These are phyloP conservation scores for Ellobius talpinus DNA, from an alignment of 2,113 vertebrate species.

Conservation along the genomic window DNA sequence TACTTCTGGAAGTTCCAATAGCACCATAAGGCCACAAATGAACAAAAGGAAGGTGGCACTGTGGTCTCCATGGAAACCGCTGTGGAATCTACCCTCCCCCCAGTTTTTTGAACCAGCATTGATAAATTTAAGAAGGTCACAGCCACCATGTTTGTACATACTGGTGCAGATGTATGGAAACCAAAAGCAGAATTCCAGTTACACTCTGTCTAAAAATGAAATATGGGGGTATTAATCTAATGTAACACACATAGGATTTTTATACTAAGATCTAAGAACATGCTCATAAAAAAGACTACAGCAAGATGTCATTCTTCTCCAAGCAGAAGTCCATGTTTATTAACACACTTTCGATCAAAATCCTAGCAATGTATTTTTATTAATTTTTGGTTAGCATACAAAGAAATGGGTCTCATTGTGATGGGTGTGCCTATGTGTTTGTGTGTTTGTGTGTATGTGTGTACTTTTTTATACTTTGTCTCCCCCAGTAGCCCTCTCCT, in stretches of 20 bases:
- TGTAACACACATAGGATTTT: neutral
- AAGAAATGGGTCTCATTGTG: neutral
- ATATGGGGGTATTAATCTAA: neutral
- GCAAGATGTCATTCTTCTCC: neutral
- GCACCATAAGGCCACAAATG: neutral
- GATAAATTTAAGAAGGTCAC: neutral
- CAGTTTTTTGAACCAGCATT: neutral
- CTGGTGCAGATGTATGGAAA: neutral
- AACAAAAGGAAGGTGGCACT: neutral
- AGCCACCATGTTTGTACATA: neutral
- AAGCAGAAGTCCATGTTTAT: neutral
- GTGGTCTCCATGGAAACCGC: conserved; percentile 23
- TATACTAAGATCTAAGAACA: neutral
- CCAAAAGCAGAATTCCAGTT: neutral
- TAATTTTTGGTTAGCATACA: neutral
- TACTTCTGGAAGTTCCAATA: neutral
- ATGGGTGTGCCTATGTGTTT: neutral
- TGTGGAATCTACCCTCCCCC: neutral
- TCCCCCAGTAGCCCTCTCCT: neutral
- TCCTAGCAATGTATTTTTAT: neutral
- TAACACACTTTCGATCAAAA: neutral
- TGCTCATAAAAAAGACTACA: neutral
- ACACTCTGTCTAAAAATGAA: conserved; percentile 13
- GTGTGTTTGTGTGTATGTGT: neutral
- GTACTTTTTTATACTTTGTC: neutral